Conservation (phyloP, 53 echinoderm and acorn worm genomes). For the Temnopleurus reevesii region DNA sequence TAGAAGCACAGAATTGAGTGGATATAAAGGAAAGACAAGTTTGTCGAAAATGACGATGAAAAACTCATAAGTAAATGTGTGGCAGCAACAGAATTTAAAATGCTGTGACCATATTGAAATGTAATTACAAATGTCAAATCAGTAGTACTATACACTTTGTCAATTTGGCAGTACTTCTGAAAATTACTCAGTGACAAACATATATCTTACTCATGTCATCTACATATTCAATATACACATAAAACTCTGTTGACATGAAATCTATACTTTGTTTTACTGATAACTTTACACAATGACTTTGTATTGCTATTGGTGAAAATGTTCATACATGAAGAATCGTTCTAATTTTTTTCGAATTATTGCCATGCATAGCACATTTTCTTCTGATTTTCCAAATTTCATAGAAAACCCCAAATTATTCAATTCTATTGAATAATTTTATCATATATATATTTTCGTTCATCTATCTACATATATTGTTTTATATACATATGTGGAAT, state of each 20-base stretch:
- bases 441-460: not conserved
- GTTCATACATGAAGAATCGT: constrained; percentile 14
- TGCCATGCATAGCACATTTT: constrained; percentile 58
- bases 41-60: not conserved
- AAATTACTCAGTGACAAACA: too few relatives aligned
- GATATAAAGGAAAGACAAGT: constrained; percentile 35
- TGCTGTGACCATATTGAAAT: constrained; percentile 3
- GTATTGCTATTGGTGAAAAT: constrained; percentile 53
- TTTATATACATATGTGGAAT: not conserved
- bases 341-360: constrained; percentile 45
- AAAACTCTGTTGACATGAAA: constrained; percentile 35
- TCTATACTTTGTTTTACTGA: not conserved
- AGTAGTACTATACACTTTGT: constrained; percentile 1
- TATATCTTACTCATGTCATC: not conserved
- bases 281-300: constrained; percentile 30
- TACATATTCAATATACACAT: constrained; percentile 36
- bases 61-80: not conserved
- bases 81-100: not conserved
- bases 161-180: constrained; percentile 22
- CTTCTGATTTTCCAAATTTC: constrained; percentile 39
- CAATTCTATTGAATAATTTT: not conserved
- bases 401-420: constrained; percentile 41
- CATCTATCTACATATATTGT: constrained; percentile 17
- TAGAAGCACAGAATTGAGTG: constrained; percentile 23
- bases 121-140: not conserved